Base-by-base conservation (phyloP, 2,888 invertebrate species). In the Boloria euphrosyne region DNA sequence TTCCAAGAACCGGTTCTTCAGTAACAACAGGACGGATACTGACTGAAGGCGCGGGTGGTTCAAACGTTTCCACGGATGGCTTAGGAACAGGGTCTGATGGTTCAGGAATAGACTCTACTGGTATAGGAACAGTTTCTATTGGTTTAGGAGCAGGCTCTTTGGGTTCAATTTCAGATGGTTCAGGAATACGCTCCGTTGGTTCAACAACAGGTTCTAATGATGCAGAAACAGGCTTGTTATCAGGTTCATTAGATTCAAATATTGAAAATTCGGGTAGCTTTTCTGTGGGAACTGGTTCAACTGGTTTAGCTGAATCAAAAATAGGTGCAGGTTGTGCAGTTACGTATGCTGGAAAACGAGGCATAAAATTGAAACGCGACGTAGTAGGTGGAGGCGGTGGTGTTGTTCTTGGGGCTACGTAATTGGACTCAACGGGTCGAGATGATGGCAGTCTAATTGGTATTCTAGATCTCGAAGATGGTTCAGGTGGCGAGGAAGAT, bases 401-500 rank as follows among this genome's bases (percentile, higher is more conserved):
- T n/a, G 27, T 6, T 53, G 47, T 13, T n/a, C 43, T 38, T 44
- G 16, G 55, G 7, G 4, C 10, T 43, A 16, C 13, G 7, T 17
- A 18, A 17, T 16, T 46, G 10, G 61, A 22, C 13, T 13, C 47
- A 47, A 31, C 47, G 10, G 53, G 66, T 43, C 62, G 52, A 54
- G 38, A 38, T 31, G 17, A 4, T 6, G 58, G 59, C 3, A 22
- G n/a, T 17, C 52, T 53, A 44, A 27, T 22, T 16, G 54, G 49
- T 13, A n/a, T n/a, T 47, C 52, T 46, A 46, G 18, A 14, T 13
- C 14, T 27, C 13, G 22, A 43, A 3, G 43, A 31, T 31, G 17
- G 17, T 49, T 43, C 1, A 49, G 58, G 22, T 59, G 14, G 38
- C 2, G 53, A 17, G 27, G 18, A 31, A 13, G 27, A n/a, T 4